phyloP scores from a whole-genome alignment of 2,888 invertebrate species.

The Polylopha cassiicola region DNA sequence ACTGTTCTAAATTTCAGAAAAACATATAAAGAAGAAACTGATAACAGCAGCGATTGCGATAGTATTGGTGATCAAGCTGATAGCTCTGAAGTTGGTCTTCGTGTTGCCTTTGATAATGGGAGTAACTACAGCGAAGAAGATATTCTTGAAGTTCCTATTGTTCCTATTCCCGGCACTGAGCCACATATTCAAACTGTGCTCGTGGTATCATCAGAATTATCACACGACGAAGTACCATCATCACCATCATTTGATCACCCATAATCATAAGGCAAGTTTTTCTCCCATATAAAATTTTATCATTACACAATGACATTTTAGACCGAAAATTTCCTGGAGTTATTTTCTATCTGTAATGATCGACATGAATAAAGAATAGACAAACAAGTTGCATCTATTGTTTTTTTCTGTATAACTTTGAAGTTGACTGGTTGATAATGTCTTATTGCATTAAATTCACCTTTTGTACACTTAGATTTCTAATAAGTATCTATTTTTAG shows the following conservation, averaged over 20 bases:
- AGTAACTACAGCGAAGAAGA: slow-evolving; percentile 88
- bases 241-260: slow-evolving; percentile 88
- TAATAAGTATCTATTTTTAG: too few species aligned
- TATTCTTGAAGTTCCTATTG: slow-evolving; percentile 86
- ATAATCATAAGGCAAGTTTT: slow-evolving; percentile 78
- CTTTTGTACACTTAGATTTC: too few species aligned
- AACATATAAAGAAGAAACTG: slow-evolving; percentile 85
- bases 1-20: slow-evolving; percentile 76
- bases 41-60: slow-evolving; percentile 85
- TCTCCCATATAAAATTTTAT: background rate
- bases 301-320: too few species aligned
- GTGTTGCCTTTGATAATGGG: slow-evolving; percentile 87
- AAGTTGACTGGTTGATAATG: too few species aligned
- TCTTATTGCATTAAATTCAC: too few species aligned
- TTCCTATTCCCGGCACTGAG: slow-evolving; percentile 90
- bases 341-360: too few species aligned
- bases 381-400: too few species aligned
- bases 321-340: too few species aligned
- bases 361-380: too few species aligned
- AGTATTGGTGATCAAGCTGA: slow-evolving; percentile 85
- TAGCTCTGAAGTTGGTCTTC: slow-evolving; percentile 88
- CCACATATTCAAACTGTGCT: slow-evolving; percentile 90
- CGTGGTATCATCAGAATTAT: slow-evolving; percentile 85
- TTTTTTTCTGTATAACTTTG: too few species aligned
- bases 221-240: slow-evolving; percentile 87